Base-by-base conservation (phyloP, 1,140 invertebrate genomes). In the Thaumatotibia leucotreta region DNA sequence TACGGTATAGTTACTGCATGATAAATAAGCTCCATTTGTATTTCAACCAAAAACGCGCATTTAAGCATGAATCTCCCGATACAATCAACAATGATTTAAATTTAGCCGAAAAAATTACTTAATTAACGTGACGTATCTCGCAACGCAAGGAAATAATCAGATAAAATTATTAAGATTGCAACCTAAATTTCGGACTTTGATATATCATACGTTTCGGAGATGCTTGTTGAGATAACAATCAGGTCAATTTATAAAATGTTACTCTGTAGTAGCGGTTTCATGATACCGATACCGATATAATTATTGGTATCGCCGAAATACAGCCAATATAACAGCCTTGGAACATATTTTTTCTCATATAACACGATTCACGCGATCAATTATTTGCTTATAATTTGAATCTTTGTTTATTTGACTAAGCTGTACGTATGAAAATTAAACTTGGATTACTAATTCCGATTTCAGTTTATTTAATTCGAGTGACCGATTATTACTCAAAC, bases 141-240 rank as follows among this genome's bases (percentile, higher is more conserved):
- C 24, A 58, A 29, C 52, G 52, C 24, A 58, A 29, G 52, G 24
- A 11, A 58, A 62, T 70, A 68, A 84, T 82, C 82, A 72, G 82
- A 84, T 84, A 84, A 84, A 79, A 83, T 79, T 76, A 71, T 78
- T 82, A 73, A 79, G 73, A 76, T 75, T 74, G 77, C 83, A 83
- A 80, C 77, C 78, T 67, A 78, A 80, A 81, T 82, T 78, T 72
- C 67, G 58, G 80, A 82, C 80, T 82, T 84, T 84, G 82, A 84
- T 82, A 80, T 82, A 84, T 84, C 77, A 76, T 75, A 73, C 74
- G 68, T 65, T 64, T 72, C 66, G 66, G 63, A 63, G 72, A 78
- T 76, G 68, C 70, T 62, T 65, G 69, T 20, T 29, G 64, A 67
- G 82, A 83, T 84, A 80, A n/a, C 76, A 68, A 75, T 75, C 77